Evolutionary conservation across 2,113 vertebrate species (phyloP), one percentile per base, ranked within the genome.

Genomic region (Tonatia bakeri): DNA sequence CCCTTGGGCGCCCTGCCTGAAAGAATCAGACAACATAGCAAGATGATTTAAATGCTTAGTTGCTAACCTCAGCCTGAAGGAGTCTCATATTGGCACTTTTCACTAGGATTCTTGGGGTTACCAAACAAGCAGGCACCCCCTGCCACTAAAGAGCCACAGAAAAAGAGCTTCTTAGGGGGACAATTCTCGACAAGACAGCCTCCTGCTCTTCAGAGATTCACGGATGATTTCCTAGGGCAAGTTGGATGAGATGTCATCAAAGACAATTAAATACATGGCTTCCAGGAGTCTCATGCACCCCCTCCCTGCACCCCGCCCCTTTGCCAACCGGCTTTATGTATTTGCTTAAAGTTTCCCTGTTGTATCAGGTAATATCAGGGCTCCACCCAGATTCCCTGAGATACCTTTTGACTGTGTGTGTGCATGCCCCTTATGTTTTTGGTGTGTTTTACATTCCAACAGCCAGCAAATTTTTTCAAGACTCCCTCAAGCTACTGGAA

Each of bases 1-100:
- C 14, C 75, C 96, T 97, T 96, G n/a, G 76, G 86, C 80, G 43
- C 83, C 76, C 96, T 98, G 97, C 93, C 87, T 76, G 31, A 43
- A 83, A 98, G 79, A 97, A 83, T 82, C 81, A 90, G n/a, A 64
- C 54, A 24, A 96, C 36, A 14, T 15, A 92, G 80, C 17, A 56
- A 97, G 76, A 95, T 47, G 5, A 93, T 80, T 97, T 95, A 97
- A 97, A 97, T 47, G 75, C 96, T 97, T 84, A 59, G 36, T 94
- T 86, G 33, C 86, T 75, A 92, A 95, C 91, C 47, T 96, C 65
- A 90, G 54, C 47, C 77, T 97, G 38, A 90, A 95, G 43, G 43
- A 93, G 50, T 40, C 92, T 92, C 83, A 40, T 70, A 31, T 45
- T 96, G 89, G 82, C 94, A 97, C 59, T 61, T 2, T 20, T 94